phyloP scores from a whole-genome alignment of 2,888 invertebrate genomes.

The Drosophila pullipes region DNA sequence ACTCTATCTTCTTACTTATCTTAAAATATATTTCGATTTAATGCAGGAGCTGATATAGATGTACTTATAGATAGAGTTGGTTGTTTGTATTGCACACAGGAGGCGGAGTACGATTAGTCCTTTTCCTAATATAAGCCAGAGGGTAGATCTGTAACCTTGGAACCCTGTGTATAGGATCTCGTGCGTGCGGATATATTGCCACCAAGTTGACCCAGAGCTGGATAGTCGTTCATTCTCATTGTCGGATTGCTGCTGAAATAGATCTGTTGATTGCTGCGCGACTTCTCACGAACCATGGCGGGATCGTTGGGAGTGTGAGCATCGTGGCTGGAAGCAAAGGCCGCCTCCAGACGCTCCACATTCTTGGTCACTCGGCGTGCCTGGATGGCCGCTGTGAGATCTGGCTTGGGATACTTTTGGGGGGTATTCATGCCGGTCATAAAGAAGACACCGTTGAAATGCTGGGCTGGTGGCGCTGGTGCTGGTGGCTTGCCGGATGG shows the following conservation, averaged over 20 bases:
- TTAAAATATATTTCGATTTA: neutral
- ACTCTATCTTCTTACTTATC: constrained; percentile 14
- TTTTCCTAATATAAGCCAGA: constrained; percentile 89
- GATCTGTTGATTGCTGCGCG: constrained; percentile 83
- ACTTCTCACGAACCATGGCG: constrained; percentile 88
- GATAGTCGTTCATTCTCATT: constrained; percentile 73
- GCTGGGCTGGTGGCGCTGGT: constrained; percentile 83
- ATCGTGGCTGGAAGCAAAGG: constrained; percentile 73
- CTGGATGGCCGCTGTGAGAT: constrained; percentile 87
- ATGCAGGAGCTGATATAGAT: constrained; percentile 7
- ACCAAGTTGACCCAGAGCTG: constrained; percentile 87
- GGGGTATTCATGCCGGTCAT: constrained; percentile 86
- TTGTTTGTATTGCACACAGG: constrained; percentile 70
- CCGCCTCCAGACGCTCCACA: constrained; percentile 90
- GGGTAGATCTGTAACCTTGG: constrained; percentile 90
- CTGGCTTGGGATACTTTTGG: constrained; percentile 85
- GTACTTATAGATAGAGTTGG: constrained; percentile 38
- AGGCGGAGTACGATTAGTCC: constrained; percentile 22
- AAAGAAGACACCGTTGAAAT: constrained; percentile 88
- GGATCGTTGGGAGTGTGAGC: constrained; percentile 87
- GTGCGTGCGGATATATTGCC: constrained; percentile 87
- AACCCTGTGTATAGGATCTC: constrained; percentile 85
- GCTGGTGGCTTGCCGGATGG: constrained; percentile 55
- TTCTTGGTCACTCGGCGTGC: constrained; percentile 90
- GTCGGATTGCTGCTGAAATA: constrained; percentile 84